phyloP scores from a whole-genome alignment of 2,113 vertebrate genomes.

The Blennius ocellaris region DNA sequence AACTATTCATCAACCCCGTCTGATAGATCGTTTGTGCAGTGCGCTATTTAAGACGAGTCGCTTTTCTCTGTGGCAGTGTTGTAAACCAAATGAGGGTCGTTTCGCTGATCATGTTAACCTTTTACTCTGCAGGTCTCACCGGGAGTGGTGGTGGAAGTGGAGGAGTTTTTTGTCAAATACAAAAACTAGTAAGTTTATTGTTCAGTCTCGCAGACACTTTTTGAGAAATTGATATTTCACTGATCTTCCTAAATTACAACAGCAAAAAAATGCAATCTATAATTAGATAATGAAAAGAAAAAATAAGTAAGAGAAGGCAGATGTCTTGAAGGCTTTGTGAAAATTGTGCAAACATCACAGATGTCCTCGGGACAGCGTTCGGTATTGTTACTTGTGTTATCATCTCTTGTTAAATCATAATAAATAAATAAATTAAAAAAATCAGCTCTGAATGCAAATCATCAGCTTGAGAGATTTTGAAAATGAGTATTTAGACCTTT shows the following conservation, averaged over 20 bases:
- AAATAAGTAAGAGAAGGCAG: not conserved
- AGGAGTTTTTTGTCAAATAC: constrained; percentile 99
- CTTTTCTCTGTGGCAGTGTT: not conserved
- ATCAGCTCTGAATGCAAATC: constrained; percentile 14
- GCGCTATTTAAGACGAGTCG: not conserved
- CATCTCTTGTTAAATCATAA: constrained; percentile 12
- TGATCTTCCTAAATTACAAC: not conserved
- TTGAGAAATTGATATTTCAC: not conserved
- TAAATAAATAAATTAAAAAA: not conserved
- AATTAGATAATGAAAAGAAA: not conserved
- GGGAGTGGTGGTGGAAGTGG: constrained; percentile 91
- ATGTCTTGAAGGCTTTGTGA: not conserved
- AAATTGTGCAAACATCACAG: not conserved
- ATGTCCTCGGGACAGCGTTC: constrained; percentile 4
- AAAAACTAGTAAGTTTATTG: constrained; percentile 96
- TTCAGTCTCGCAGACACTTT: not conserved
- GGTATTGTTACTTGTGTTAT: not conserved
- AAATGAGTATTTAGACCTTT: constrained; percentile 41
- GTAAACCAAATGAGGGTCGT: not conserved
- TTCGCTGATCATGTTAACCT: not conserved
- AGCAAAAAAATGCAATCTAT: not conserved
- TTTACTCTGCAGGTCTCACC: constrained; percentile 85
- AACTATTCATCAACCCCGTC: not conserved
- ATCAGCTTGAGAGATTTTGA: constrained; percentile 20
- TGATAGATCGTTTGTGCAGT: not conserved